These are phyloP conservation scores for Ptiloglossa arizonensis DNA, from an alignment of 1,140 invertebrate genomes.

Conservation along the genomic window DNA sequence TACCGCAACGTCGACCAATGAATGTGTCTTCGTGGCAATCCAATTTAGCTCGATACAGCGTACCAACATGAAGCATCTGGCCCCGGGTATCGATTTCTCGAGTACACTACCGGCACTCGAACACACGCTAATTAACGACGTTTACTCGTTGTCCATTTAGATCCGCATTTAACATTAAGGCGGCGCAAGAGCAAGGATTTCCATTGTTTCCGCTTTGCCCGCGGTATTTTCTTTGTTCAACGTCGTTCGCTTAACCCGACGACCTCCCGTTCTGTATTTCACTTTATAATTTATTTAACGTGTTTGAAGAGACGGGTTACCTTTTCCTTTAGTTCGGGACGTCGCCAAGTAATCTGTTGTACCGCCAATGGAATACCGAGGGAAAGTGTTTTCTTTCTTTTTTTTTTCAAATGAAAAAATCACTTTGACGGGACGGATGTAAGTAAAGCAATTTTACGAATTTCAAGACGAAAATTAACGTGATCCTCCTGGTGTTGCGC, in stretches of 20 bases:
- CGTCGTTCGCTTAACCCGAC: slow-evolving; percentile 19
- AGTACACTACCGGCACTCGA: slow-evolving; percentile 17
- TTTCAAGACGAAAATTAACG: too few relatives aligned
- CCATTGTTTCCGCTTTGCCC: slow-evolving; percentile 5
- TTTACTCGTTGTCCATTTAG: slow-evolving; percentile 20
- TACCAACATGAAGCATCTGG: slow-evolving; percentile 21
- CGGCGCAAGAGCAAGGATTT: slow-evolving; percentile 14
- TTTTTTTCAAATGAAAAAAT: too few relatives aligned
- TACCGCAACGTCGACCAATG: slow-evolving; percentile 24
- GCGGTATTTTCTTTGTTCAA: slow-evolving; percentile 17
- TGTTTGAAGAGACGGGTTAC: background rate
- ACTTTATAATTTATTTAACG: slow-evolving; percentile 37
- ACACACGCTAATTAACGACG: slow-evolving; percentile 53
- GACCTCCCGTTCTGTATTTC: background rate
- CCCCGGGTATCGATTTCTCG: slow-evolving; percentile 46
- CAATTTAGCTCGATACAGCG: slow-evolving; percentile 51
- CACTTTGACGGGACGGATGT: too few relatives aligned
- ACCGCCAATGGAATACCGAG: too few relatives aligned
- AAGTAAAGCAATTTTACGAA: too few relatives aligned
- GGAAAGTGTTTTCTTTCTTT: too few relatives aligned
- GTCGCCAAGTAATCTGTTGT: background rate
- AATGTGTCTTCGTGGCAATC: slow-evolving; percentile 39
- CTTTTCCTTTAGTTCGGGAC: background rate
- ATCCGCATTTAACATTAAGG: slow-evolving; percentile 23
- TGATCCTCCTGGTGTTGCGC: too few relatives aligned